Evolutionary conservation across 2,113 vertebrate genomes (phyloP), one percentile per base, ranked within the genome.

Genomic region (Muscicapa adusta): DNA sequence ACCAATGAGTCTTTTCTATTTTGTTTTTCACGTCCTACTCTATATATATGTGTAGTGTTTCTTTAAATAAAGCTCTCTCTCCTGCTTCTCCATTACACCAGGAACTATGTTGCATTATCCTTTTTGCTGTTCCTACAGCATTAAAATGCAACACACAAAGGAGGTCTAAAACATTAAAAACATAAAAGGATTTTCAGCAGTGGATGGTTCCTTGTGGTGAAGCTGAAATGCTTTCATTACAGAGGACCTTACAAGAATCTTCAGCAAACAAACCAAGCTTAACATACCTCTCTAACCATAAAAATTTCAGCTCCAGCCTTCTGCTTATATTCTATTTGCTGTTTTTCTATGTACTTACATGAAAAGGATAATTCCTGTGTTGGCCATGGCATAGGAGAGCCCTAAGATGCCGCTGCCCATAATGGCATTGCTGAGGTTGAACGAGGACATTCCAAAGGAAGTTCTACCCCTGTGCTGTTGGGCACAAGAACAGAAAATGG

Each of bases 401-500:
- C 99, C 99, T 88, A 99, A 97, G 94, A 99, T 99, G 10, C 99
- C 99, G 2, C 99, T 99, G 94, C 99, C 99, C 99, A 99, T 99
- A 92, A 99, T 99, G 94, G 99, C 99, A 1, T 99, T 99, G 93
- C 99, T 99, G 96, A 99, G 96, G 94, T 99, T 99, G 96, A 99
- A 99, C 0, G 99, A 98, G 1, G 99, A 99, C 98, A 99, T 99
- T 77, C 99, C 99, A 45, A 99, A 99, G 17, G 99, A 99, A 16
- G 97, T 97, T 81, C 98, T 99, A 62, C 99, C 99, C 2, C 97
- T 98, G 87, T 99, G 98, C 99, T 99, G 97, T 63, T 88, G 80
- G 70, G 50, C 23, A 19, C 48, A 95, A 86, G 42, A 84, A 79
- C 12, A 89, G 51, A 78, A 86, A 83, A 80, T 14, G 5, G 5